These are phyloP conservation scores for Oasisia sp. DNA, from an alignment of 2,888 invertebrate genomes.

Conservation along the genomic window DNA sequence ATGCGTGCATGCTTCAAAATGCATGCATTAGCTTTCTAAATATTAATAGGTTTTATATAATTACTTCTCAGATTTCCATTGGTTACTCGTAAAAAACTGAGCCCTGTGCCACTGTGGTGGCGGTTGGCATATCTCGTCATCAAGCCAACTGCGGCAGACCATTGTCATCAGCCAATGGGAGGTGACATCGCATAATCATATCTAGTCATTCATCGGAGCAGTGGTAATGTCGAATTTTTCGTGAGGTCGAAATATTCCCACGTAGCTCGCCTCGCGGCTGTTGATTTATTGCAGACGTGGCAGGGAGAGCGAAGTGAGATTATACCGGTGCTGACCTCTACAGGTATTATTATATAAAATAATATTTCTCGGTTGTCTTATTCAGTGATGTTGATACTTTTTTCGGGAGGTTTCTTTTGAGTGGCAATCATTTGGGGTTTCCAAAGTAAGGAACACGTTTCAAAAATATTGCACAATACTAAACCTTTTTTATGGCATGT, in stretches of 20 bases:
- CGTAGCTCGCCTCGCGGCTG: neutral
- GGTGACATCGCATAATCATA: neutral
- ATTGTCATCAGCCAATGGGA: neutral
- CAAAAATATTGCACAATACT: too few relatives aligned
- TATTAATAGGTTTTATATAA: neutral
- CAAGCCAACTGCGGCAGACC: neutral
- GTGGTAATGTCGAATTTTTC: neutral
- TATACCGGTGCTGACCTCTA: neutral
- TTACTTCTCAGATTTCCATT: neutral
- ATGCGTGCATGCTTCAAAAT: neutral
- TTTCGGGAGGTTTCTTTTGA: too few relatives aligned
- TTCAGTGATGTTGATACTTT: neutral
- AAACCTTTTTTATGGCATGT: too few relatives aligned
- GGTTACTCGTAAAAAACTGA: neutral
- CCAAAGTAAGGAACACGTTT: too few relatives aligned
- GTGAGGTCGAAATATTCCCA: neutral
- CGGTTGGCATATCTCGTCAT: neutral
- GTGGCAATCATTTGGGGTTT: too few relatives aligned
- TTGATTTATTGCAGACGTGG: neutral
- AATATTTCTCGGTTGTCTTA: neutral
- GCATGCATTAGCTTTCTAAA: neutral
- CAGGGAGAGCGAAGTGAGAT: neutral
- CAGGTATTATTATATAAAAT: neutral
- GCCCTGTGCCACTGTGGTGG: neutral
- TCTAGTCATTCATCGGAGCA: neutral